Evolutionary conservation across 2,113 vertebrate species (phyloP).

Genomic region (Elachura formosa): DNA sequence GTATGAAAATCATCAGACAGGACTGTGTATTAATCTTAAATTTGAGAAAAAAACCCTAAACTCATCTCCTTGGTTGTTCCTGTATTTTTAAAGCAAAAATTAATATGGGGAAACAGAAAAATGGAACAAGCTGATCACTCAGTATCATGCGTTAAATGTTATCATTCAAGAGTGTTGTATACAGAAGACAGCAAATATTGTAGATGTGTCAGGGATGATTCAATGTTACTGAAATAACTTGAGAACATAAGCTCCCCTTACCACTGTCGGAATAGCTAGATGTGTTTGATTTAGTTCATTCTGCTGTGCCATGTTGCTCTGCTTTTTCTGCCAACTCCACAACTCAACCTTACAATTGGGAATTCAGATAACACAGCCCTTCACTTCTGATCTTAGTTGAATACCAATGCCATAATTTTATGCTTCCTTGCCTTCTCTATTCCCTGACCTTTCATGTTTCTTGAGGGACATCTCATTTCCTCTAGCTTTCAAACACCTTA

Average conservation of each 20-base stretch:
- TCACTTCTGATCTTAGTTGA: slow-evolving; percentile 49
- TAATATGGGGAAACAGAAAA: not conserved
- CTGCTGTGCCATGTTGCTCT: not conserved
- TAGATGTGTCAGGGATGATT: slow-evolving; percentile 9
- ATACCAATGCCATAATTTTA: slow-evolving; percentile 63
- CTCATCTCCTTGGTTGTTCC: not conserved
- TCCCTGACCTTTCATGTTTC: slow-evolving; percentile 53
- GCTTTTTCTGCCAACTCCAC: slow-evolving; percentile 49
- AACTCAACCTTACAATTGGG: slow-evolving; percentile 31
- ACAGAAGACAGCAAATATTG: slow-evolving; percentile 2
- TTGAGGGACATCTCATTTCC: slow-evolving; percentile 59
- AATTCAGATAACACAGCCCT: slow-evolving; percentile 49
- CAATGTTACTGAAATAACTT: slow-evolving; percentile 23
- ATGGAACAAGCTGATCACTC: not conserved
- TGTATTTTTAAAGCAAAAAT: not conserved
- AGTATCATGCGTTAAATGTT: not conserved
- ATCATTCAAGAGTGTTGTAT: not conserved
- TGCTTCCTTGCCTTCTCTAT: slow-evolving; percentile 30
- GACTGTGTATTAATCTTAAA: not conserved
- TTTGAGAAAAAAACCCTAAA: not conserved
- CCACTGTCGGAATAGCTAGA: slow-evolving; percentile 6
- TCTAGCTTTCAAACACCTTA: slow-evolving; percentile 45
- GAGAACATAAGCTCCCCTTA: slow-evolving; percentile 34
- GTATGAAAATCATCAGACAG: not conserved
- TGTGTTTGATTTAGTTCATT: slow-evolving; percentile 23